Base-by-base conservation (phyloP, 2,888 invertebrate genomes). In the Acronicta aceris region DNA sequence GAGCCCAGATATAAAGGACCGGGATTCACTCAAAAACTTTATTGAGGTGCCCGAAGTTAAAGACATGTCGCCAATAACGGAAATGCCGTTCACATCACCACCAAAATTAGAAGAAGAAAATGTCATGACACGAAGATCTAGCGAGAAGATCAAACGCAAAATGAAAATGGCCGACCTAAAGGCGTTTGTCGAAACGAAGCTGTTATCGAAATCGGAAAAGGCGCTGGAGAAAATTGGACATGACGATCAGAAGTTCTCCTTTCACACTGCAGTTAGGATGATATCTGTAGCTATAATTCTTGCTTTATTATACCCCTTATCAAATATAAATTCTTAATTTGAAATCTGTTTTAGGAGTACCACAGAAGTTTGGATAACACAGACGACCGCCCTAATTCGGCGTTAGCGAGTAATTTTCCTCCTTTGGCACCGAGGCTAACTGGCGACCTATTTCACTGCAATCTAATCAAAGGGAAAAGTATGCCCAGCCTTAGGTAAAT, bases 401-500 rank as follows among this genome's bases (percentile, higher is more conserved):
- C 96, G 45, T 96, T 97, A 0, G 96, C 96, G 52, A 95, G 96
- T 55, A 96, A 96, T 47, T 96, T 96, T 71, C 94, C 95, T 2
- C 95, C 96, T 0, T 87, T 95, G 52, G 95, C 95, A 13, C 95
- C 96, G 0, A 92, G 95, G 67, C 73, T 91, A 2, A 93, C 95
- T 30, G 93, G 94, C 17, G 95, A 95, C 76, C 84, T 94, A 51
- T 94, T 95, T 69, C 92, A 91, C 43, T 92, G 92, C 78, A 98
- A 97, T 89, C 95, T 98, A 52, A 97, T 98, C 65, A 98, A 99
- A 95, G 98, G 99, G 65, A 98, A 98, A 93, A 99, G 98, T 95
- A 98, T 99, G 98, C 99, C 99, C 4, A 98, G 98, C 85, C 95
- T 99, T 66, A 98, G 98, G 98, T 98, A 94, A 93, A 95, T 80